Evolutionary conservation across 2,113 vertebrate species (phyloP), one percentile per base, ranked within the genome.

Genomic region (Istiophorus platypterus): DNA sequence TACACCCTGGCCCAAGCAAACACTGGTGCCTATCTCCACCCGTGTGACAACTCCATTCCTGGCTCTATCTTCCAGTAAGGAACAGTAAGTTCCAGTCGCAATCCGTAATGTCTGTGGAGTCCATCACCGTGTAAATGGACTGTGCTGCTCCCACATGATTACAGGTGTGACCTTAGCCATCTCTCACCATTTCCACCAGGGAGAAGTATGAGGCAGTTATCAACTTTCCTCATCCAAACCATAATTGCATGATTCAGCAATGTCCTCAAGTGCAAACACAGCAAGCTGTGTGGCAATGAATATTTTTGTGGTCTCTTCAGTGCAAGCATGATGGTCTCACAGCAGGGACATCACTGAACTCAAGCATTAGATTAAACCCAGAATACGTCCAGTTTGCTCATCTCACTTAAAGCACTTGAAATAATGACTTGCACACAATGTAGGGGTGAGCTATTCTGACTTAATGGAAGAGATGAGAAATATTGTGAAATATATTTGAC

Each of bases 241-340:
- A 81, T 90, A 90, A 92, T 91, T 91, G 90, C 89, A 84, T 89
- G 91, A 91, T 89, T 92, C 90, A 92, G 86, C 92, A 90, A 79
- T 88, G 83, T 86, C 86, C 82, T 91, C 77, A 90, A 88, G 85
- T 79, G 81, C 82, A 88, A 89, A 89, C 45, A 80, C 81, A 77
- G 69, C 31, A 20, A 75, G 77, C 69, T 82, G 73, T 81, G 82
- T 70, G 70, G 52, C 64, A 59, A 79, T 85, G 80, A 91, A 91
- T 90, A 82, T 85, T 77, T 76, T 68, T 41, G 29, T 37, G 51
- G 54, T 76, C 63, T 76, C 72, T 49, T 70, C 31, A 8, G 39
- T 5, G 27, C 1, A 17, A 63, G 65, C 27, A 12, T 63, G 74
- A 71, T 75, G 73, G 71, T 61, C 66, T 63, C 72, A 29, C 72